A percentile compares a stretch with the other conserved stretches of the same genome.
These are phyloP conservation scores for Himalopsyche anomala DNA, from an alignment of 2,888 invertebrate genomes.

Conservation along the genomic window DNA sequence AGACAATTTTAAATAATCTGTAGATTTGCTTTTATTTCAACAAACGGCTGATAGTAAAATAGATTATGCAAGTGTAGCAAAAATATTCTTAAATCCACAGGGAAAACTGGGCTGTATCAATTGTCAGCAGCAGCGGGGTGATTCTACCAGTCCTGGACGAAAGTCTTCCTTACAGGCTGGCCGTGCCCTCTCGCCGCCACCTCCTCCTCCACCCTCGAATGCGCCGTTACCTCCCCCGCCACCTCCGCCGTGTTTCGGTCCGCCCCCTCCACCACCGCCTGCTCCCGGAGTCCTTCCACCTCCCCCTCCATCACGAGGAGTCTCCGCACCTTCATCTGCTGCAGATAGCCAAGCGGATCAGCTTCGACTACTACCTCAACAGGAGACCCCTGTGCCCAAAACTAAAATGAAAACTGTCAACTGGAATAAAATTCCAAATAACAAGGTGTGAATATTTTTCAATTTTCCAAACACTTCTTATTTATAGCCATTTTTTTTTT, in stretches of 20 bases:
- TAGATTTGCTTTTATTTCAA: too few species aligned
- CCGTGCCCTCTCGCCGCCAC: slow-evolving; percentile 74
- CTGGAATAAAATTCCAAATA: slow-evolving; percentile 97
- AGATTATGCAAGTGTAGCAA: too few species aligned
- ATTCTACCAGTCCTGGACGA: slow-evolving; percentile 78
- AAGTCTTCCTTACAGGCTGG: slow-evolving; percentile 77
- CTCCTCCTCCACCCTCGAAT: slow-evolving; percentile 76
- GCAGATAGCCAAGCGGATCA: slow-evolving; percentile 66
- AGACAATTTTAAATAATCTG: too few species aligned
- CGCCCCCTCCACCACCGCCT: slow-evolving; percentile 73
- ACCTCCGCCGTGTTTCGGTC: slow-evolving; percentile 67
- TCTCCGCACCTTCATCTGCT: slow-evolving; percentile 69
- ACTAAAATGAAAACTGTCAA: slow-evolving; percentile 98
- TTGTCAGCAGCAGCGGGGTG: slow-evolving; percentile 74
- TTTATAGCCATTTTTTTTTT: too few species aligned
- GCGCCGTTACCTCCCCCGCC: slow-evolving; percentile 68
- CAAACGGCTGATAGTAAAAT: too few species aligned
- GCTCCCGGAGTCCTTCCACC: slow-evolving; percentile 73
- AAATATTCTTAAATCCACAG: slow-evolving; percentile 67
- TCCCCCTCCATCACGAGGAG: slow-evolving; percentile 71
- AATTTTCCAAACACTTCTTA: too few species aligned
- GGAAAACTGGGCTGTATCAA: slow-evolving; percentile 78
- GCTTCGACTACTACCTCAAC: slow-evolving; percentile 84
- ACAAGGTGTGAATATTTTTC: slow-evolving; percentile 78
- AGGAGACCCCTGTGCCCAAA: slow-evolving; percentile 95